These are phyloP conservation scores for Leptinotarsa lineolata DNA, from an alignment of 1,140 invertebrate genomes.

Conservation along the genomic window DNA sequence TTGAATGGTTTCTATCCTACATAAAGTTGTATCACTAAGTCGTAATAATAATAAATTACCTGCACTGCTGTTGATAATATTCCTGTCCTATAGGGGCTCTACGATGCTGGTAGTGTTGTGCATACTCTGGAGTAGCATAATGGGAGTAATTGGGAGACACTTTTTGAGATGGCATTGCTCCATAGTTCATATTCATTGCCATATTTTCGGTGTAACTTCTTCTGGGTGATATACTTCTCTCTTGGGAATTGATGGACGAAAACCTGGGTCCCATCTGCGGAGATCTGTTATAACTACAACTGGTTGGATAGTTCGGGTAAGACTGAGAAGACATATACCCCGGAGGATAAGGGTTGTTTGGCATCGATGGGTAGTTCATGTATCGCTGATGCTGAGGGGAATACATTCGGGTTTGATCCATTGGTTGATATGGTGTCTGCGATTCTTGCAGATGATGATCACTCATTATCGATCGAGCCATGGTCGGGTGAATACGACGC, in stretches of 20 bases:
- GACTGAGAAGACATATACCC: constrained; percentile 24
- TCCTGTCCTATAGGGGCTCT: constrained; percentile 37
- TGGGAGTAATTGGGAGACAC: constrained; percentile 39
- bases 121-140: constrained; percentile 47
- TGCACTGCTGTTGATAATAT: constrained; percentile 38
- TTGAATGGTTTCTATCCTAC: no score
- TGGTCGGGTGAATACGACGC: constrained; percentile 45
- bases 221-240: constrained; percentile 43
- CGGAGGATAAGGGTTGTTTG: constrained; percentile 26
- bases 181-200: constrained; percentile 37
- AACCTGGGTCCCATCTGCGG: constrained; percentile 35
- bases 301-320: constrained; percentile 37
- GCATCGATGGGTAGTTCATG: constrained; percentile 21
- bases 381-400: constrained; percentile 44
- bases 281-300: constrained; percentile 40
- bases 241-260: constrained; percentile 28
- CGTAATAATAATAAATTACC: constrained; percentile 24
- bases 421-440: constrained; percentile 38
- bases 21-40: no score
- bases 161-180: constrained; percentile 37
- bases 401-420: constrained; percentile 45
- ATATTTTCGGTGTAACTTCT: constrained; percentile 37
- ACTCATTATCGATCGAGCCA: constrained; percentile 48
- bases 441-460: constrained; percentile 50
- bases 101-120: constrained; percentile 53